Base-by-base conservation (phyloP, 2,797 vertebrate genomes). In the Silurus aristotelis region DNA sequence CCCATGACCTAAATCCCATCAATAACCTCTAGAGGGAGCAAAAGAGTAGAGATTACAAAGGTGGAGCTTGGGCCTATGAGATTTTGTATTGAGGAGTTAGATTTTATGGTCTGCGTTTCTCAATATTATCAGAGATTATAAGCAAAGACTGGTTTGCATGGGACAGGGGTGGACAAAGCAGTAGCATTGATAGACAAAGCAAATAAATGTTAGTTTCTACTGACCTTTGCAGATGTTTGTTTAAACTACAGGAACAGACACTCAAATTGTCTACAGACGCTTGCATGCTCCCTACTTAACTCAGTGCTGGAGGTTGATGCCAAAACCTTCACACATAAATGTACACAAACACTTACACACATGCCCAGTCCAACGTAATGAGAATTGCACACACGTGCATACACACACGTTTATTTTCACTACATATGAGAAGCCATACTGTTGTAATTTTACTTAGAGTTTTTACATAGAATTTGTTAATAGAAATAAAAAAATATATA, bases 11-110 rank as follows among this genome's bases (percentile, higher is more conserved):
- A 20, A 63, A 79, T 20, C 12, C 6, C 10, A 63, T n/a, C n/a
- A 2, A 80, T 80, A 63, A 80, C 20, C 78, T 64, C 43, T 64
- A 80, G 58, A 80, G 14, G 61, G 38, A n/a, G 20, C 43, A 67
- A 19, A 52, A 52, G 61, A 80, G 6, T 48, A 61, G 27, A 61
- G 52, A 25, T 22, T 1, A 27, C 48, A 31, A 38, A 27, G 12
- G 4, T 20, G 27, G 17, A 20, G 1, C 75, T 20, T 38, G 25
- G 25, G 31, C 55, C 17, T 17, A 10, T 5, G 27, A 25, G 61
- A 27, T 52, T 66, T 0, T 52, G 22, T 52, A 52, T 52, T 27
- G 46, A 66, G 9, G 6, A 52, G n/a, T 25, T 5, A 52, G 64
- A 52, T 20, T 25, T 81, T 15, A 52, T 31, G 46, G 46, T 67